Base-by-base conservation (phyloP, 2,888 invertebrate genomes). In the Sarcophaga rosellei region DNA sequence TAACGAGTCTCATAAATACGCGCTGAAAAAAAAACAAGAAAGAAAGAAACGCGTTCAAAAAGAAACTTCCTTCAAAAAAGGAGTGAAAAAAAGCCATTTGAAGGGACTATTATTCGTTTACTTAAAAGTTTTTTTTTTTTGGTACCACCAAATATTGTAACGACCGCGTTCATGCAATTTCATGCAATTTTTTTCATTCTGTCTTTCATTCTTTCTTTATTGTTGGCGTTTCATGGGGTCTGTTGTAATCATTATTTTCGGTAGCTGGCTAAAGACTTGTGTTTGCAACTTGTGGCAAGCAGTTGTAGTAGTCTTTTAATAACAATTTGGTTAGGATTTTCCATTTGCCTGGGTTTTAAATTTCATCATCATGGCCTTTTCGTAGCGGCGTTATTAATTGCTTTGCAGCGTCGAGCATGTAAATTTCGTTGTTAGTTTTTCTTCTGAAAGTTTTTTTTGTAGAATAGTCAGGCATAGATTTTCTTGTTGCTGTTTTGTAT, bases 281-380 rank as follows among this genome's bases (percentile, higher is more conserved):
- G 61, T 63, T 76, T 77, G 57, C 47, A 76, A 76, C 76, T 82
- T 78, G 78, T 73, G 83, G 68, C 76, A 77, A 80, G 82, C 83
- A 80, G 45, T 45, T 12, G 20, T 80, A 74, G 17, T 65, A 53
- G 59, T 72, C 69, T 70, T 79, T 87, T 87, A 79, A 81, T 84
- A 86, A 84, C 86, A 81, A 86, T 86, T 86, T 84, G 84, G 81
- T 81, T 84, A 75, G 84, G 68, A 81, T 77, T 86, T 84, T 74
- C 66, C 84, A 81, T 84, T 86, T 83, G 75, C 63, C 72, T 15
- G 53, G 17, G 76, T 65, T 45, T 77, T 72, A 66, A 82, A 72
- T 72, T 35, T 35, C 35, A 35, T 35, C 35, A 35, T 35, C 35
- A 59, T 72, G 66, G 59, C 63, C 65, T 79, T 79, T 79, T 86